Conservation (phyloP, 2,113 vertebrate species). For the Delphinus delphis region DNA sequence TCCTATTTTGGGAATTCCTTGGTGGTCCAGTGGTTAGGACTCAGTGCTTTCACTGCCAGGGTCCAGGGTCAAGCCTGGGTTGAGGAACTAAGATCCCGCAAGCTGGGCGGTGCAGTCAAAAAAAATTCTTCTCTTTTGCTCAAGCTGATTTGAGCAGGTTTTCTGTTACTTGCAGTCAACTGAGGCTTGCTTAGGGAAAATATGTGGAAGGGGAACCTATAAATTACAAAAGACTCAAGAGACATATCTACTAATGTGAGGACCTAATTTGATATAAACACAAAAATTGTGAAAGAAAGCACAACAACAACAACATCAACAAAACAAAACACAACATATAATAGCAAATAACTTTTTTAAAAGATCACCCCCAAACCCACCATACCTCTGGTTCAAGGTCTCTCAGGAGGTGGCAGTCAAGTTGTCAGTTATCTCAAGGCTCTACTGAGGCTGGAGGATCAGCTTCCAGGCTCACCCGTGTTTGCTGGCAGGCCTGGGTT, state of each 20-base stretch:
- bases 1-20: not conserved
- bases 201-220: not conserved
- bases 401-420: not conserved
- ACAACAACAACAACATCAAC: not conserved
- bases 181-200: not conserved
- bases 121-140: not conserved
- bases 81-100: not conserved
- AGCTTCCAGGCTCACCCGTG: not conserved
- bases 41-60: not conserved
- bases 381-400: not conserved
- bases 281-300: not conserved
- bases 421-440: not conserved
- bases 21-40: not conserved
- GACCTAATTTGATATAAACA: not conserved
- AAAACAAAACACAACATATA: not conserved
- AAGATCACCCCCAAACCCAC: not conserved
- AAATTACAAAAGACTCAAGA: conserved; percentile 19
- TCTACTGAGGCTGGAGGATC: not conserved
- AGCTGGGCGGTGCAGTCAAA: not conserved
- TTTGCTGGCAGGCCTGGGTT: not conserved
- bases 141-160: not conserved
- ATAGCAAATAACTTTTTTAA: not conserved
- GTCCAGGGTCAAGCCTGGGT: not conserved
- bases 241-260: not conserved
- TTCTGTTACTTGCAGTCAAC: not conserved